Base-by-base conservation (phyloP, 2,113 vertebrate genomes). In the Hylia prasina region DNA sequence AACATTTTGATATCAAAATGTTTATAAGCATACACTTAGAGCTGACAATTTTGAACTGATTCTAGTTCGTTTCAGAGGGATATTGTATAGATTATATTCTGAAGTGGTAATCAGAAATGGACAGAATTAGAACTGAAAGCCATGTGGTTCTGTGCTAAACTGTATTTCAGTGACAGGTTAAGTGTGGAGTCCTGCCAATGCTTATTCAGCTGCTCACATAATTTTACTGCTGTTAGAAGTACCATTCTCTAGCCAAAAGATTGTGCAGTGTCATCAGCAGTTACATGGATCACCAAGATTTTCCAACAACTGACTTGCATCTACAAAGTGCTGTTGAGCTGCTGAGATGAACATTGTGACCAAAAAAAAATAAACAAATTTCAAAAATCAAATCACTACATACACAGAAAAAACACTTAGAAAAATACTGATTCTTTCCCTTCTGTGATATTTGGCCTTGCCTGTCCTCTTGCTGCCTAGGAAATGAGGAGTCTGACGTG, bases 401-500 rank as follows among this genome's bases (percentile, higher is more conserved):
- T 33, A 13, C 7, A 6, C 4, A 53, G 20, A 17, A 69, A 69
- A 27, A 66, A 51, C 44, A 21, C 1, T 15, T 21, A 15, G 7
- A 39, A 77, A 68, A 77, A 51, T 48, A 6, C 56, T 39, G 23
- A 7, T 13, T 57, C 33, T 78, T 63, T 48, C 27, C 11, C 8
- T 6, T 45, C 5, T 65, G 17, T 93, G 56, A 37, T 63, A 15
- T 47, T 95, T 85, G 64, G 13, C 13, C n/a, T 75, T 84, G 9
- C 20, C 20, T 69, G 10, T 88, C 70, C 31, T 25, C 64, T 87
- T n/a, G 8, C 58, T 45, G 39, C 11, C 15, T 68, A 99, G 99
- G 99, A 50, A 98, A 98, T 13, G 98, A 99, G 50, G 94, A 98
- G 57, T 97, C 97, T 3, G 99, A 99, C 3, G 97, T 99, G 65